These are phyloP conservation scores for Hemaris fuciformis DNA, from an alignment of 2,888 invertebrate species.

Conservation along the genomic window DNA sequence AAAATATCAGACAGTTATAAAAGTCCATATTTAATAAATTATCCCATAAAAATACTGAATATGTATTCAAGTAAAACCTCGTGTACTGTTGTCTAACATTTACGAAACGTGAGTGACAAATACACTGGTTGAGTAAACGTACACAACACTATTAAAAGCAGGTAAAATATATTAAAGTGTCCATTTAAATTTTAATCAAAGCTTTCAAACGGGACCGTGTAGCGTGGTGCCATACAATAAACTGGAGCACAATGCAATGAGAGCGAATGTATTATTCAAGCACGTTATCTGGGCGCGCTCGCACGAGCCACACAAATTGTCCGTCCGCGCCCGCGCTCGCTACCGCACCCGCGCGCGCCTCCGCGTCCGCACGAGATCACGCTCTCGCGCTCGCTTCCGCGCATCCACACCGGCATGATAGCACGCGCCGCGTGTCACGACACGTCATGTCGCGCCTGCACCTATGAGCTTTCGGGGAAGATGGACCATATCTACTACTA, in stretches of 20 bases:
- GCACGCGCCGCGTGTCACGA: constrained; percentile 39
- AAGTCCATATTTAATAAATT: no score
- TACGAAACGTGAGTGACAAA: not conserved
- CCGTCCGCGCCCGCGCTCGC: constrained; percentile 31
- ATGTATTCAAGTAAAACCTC: not conserved
- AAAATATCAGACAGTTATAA: no score
- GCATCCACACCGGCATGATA: constrained; percentile 48
- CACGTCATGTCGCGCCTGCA: constrained; percentile 7
- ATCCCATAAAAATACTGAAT: no score
- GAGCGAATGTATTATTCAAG: constrained; percentile 49
- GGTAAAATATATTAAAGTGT: constrained; percentile 10
- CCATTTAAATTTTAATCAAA: constrained; percentile 14
- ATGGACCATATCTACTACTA: not conserved
- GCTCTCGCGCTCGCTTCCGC: not conserved
- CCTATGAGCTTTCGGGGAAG: not conserved
- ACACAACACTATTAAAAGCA: not conserved
- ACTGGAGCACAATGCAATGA: constrained; percentile 36
- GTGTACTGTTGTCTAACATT: not conserved
- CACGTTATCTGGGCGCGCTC: constrained; percentile 53
- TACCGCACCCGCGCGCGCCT: not conserved
- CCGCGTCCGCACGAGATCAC: not conserved
- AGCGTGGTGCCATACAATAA: constrained; percentile 22
- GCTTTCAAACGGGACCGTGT: constrained; percentile 15
- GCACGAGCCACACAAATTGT: constrained; percentile 71
- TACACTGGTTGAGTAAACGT: not conserved